phyloP scores from a whole-genome alignment of 2,113 vertebrate species.

The Erpornis zantholeuca region DNA sequence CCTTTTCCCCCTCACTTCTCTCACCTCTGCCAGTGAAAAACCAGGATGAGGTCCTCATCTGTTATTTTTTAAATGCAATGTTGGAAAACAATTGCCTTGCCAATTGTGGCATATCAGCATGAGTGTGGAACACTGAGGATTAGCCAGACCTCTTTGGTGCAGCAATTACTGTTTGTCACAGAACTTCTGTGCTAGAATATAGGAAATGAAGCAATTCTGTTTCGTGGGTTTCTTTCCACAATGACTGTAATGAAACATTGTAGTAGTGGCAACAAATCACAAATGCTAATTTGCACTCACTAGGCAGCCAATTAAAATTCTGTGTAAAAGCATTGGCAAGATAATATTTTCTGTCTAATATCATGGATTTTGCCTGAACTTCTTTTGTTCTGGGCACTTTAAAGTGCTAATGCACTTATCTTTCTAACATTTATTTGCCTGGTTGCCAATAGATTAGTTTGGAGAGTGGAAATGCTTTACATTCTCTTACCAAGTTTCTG shows the following conservation, averaged over 20 bases:
- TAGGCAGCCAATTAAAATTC: slow-evolving; percentile 45
- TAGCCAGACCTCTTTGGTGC: background rate
- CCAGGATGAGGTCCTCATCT: background rate
- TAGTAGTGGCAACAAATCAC: slow-evolving; percentile 20
- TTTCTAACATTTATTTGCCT: slow-evolving; percentile 8
- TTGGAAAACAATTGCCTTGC: background rate
- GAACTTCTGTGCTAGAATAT: background rate
- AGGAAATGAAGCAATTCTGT: slow-evolving; percentile 5
- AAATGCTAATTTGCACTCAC: slow-evolving; percentile 30
- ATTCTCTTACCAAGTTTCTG: background rate
- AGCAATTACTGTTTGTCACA: slow-evolving; percentile 16
- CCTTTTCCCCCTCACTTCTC: background rate
- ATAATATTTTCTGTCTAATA: slow-evolving; percentile 34
- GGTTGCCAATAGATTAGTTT: background rate
- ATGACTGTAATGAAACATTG: slow-evolving; percentile 26
- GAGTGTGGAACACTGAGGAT: background rate
- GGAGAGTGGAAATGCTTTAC: background rate
- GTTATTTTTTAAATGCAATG: background rate
- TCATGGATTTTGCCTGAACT: slow-evolving; percentile 19
- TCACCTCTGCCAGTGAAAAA: background rate
- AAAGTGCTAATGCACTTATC: slow-evolving; percentile 4
- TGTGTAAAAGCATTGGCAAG: slow-evolving; percentile 25
- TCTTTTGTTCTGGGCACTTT: background rate
- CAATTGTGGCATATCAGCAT: background rate
- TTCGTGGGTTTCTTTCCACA: background rate